Conservation (phyloP, 2,888 invertebrate species). For the Metacarcinus magister region DNA sequence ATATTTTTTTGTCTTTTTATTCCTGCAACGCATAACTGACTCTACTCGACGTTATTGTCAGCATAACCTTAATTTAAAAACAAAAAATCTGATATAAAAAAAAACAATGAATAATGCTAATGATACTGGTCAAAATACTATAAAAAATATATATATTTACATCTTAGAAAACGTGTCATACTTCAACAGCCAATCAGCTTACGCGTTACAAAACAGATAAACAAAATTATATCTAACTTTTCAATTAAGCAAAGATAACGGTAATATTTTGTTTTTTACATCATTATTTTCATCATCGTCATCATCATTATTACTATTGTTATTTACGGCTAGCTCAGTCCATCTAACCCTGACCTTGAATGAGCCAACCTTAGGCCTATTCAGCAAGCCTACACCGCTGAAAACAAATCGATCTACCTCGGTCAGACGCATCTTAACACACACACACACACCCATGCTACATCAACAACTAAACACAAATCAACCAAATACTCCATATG, state of each 20-base stretch:
- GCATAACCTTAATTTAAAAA: neutral
- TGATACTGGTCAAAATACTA: neutral
- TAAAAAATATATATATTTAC: neutral
- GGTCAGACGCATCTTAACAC: neutral
- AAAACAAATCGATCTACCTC: neutral
- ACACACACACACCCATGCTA: neutral
- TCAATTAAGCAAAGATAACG: too few relatives aligned
- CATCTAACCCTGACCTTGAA: constrained; percentile 28
- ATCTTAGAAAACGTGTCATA: neutral
- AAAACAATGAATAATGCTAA: neutral
- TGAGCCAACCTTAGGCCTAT: neutral
- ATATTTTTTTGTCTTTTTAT: neutral
- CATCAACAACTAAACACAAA: neutral
- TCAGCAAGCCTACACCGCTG: neutral
- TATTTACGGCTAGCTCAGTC: neutral
- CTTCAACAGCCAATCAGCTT: neutral
- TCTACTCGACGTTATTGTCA: neutral
- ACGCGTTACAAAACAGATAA: neutral
- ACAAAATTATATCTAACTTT: neutral
- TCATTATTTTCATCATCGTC: neutral
- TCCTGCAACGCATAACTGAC: neutral
- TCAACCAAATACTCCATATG: neutral
- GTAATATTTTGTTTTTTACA: too few relatives aligned
- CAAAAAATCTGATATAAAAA: neutral
- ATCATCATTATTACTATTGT: neutral